Conservation (phyloP, 2,797 vertebrate species). For the Trichosurus vulpecula region DNA sequence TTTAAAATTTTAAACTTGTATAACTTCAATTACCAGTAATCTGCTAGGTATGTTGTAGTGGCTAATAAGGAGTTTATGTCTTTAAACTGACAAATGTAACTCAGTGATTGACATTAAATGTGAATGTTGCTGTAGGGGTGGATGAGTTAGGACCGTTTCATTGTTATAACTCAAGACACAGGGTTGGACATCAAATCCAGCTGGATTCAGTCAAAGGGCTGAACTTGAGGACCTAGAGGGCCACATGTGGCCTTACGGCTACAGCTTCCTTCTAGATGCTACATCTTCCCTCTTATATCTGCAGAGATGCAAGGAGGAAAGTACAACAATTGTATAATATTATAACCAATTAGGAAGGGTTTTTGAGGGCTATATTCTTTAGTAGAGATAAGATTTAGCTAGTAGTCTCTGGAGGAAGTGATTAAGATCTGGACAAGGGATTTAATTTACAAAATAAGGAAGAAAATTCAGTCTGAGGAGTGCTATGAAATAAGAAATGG, state of each 20-base stretch:
- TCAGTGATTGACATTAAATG: background rate
- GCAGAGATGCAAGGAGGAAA: background rate
- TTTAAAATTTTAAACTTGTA: background rate
- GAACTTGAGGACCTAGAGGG: too few relatives aligned
- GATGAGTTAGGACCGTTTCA: background rate
- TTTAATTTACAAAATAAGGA: background rate
- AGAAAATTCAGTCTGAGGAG: conserved; percentile 27
- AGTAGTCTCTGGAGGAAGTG: conserved; percentile 18
- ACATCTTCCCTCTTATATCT: background rate
- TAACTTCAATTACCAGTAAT: background rate
- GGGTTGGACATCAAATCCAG: too few relatives aligned
- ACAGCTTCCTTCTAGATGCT: too few relatives aligned
- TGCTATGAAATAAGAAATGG: conserved; percentile 39
- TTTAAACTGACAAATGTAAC: background rate
- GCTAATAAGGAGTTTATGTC: background rate
- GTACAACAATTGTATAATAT: background rate
- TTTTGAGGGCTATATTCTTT: conserved; percentile 23
- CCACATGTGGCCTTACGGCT: too few relatives aligned
- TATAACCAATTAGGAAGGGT: background rate
- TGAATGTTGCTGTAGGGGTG: background rate
- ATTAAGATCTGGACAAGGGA: conserved; percentile 10
- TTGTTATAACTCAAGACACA: background rate
- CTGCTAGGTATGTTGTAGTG: background rate
- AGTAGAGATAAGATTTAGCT: conserved; percentile 16
- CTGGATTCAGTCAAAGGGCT: too few relatives aligned